Conservation (phyloP, 2,888 invertebrate species). For the Saturnia pavonia region DNA sequence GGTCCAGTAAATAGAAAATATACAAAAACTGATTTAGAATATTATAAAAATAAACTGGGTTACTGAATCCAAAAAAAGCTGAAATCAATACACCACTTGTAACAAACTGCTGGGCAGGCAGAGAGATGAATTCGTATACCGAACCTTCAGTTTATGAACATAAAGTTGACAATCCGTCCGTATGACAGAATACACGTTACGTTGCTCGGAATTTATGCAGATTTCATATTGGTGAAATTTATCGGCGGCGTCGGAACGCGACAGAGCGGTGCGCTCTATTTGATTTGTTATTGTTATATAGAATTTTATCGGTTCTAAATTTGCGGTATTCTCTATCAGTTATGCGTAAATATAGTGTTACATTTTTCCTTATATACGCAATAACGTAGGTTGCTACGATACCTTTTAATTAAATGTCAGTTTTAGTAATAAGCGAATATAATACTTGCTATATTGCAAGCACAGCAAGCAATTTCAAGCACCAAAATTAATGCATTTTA, state of each 20-base stretch:
- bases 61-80: not conserved
- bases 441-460: not conserved
- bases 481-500: not conserved
- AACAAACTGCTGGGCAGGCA: not conserved
- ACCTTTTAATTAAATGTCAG: too few relatives aligned
- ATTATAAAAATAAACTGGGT: not conserved
- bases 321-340: not conserved
- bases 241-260: conserved; percentile 33
- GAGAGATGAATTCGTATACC: not conserved
- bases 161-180: conserved; percentile 18
- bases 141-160: conserved; percentile 2
- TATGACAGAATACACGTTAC: conserved; percentile 19
- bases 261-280: conserved; percentile 23
- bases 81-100: conserved; percentile 8
- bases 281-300: conserved; percentile 32
- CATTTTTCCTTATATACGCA: not conserved
- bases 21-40: not conserved
- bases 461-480: not conserved
- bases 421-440: not conserved
- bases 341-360: not conserved
- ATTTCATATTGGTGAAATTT: conserved; percentile 64
- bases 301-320: conserved; percentile 7
- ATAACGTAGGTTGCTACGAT: too few relatives aligned
- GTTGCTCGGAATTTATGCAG: conserved; percentile 49
- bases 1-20: not conserved